Evolutionary conservation across 2,888 invertebrate species (phyloP), one percentile per base, ranked within the genome.

Genomic region (Chrysomela aeneicollis): DNA sequence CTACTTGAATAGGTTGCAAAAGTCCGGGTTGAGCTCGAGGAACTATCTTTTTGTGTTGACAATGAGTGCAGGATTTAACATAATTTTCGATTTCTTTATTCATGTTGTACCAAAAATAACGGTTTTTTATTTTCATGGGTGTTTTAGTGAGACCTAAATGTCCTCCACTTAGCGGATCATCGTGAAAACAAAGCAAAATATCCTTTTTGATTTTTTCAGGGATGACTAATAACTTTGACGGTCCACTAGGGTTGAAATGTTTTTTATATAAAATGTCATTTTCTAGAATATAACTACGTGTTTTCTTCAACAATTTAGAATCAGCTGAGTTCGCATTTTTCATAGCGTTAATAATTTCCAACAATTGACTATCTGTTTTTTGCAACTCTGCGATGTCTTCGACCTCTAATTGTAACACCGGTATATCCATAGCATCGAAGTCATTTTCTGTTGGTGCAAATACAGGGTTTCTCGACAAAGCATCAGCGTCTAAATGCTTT

Each of bases 371-470:
- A 8, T 51, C 51, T 3, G 21, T 0, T 51, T 51, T 26, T 51
- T 51, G 26, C 26, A 51, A 51, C 26, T 51, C 8, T 51, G 51
- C n/a, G n/a, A n/a, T n/a, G n/a, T n/a, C n/a, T n/a, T n/a, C n/a
- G n/a, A n/a, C n/a, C n/a, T n/a, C n/a, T n/a, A n/a, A n/a, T n/a
- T n/a, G n/a, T n/a, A n/a, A n/a, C n/a, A n/a, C n/a, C n/a, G n/a
- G n/a, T n/a, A n/a, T n/a, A n/a, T n/a, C n/a, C n/a, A n/a, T n/a
- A n/a, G n/a, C n/a, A n/a, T n/a, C n/a, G n/a, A n/a, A n/a, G n/a
- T n/a, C n/a, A n/a, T n/a, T n/a, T n/a, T n/a, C n/a, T n/a, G n/a
- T n/a, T n/a, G n/a, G n/a, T n/a, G n/a, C n/a, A n/a, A n/a, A n/a
- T n/a, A n/a, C n/a, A n/a, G n/a, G n/a, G n/a, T n/a, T n/a, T n/a